Evolutionary conservation across 2,888 invertebrate species (phyloP).

Genomic region (Sphaerophoria taeniata): DNA sequence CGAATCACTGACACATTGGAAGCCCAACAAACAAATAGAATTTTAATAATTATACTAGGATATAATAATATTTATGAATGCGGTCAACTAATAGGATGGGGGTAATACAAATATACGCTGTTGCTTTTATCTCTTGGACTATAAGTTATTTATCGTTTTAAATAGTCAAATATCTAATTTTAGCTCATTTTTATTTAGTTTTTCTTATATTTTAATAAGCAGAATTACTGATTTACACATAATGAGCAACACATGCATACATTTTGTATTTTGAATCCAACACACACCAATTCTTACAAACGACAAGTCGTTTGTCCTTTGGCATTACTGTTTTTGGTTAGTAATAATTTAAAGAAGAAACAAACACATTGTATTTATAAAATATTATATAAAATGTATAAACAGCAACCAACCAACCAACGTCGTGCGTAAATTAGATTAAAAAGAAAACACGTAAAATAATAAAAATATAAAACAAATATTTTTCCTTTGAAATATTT

Average conservation of each 20-base stretch:
- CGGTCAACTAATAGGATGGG: slow-evolving; percentile 47
- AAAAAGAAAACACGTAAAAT: neutral
- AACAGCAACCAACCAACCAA: slow-evolving; percentile 52
- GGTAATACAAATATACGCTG: slow-evolving; percentile 37
- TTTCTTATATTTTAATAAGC: slow-evolving; percentile 57
- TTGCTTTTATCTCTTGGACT: slow-evolving; percentile 59
- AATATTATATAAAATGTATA: slow-evolving; percentile 53
- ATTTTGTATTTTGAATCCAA: slow-evolving; percentile 14
- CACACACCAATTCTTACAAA: neutral
- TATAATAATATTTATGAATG: slow-evolving; percentile 52
- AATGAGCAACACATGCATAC: slow-evolving; percentile 14
- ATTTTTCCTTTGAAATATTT: slow-evolving; percentile 55
- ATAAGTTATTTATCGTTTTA: slow-evolving; percentile 63
- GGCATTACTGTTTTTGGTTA: slow-evolving; percentile 60
- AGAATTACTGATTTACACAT: slow-evolving; percentile 33
- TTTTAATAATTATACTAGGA: slow-evolving; percentile 56
- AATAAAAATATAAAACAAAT: slow-evolving; percentile 44
- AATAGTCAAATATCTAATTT: slow-evolving; percentile 74
- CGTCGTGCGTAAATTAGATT: slow-evolving; percentile 60
- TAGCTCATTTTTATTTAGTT: slow-evolving; percentile 67
- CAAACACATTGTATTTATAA: slow-evolving; percentile 68
- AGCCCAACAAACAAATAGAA: slow-evolving; percentile 35
- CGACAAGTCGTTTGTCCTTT: slow-evolving; percentile 28
- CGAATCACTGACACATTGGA: slow-evolving; percentile 28
- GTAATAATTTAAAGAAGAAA: slow-evolving; percentile 62